Percentiles rank a stretch among this genome's conserved stretches.
Conservation (phyloP, 2,797 vertebrate genomes). For the Acropternis orthonyx region DNA sequence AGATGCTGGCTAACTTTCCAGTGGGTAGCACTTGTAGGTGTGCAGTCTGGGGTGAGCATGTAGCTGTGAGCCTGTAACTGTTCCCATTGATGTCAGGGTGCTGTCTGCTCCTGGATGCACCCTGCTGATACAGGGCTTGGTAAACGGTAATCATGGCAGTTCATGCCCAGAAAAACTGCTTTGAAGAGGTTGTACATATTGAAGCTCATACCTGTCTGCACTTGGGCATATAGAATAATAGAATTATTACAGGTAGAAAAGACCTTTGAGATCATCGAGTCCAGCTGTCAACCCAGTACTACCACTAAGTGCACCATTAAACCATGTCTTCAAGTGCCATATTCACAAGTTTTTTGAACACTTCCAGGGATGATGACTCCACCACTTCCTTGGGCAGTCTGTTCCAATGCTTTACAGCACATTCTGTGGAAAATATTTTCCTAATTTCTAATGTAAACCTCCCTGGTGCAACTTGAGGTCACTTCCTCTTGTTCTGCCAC, state of each 20-base stretch:
- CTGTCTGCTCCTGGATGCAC: neutral
- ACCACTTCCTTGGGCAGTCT: neutral
- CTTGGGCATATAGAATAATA: neutral
- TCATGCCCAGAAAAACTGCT: neutral
- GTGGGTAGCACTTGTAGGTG: neutral
- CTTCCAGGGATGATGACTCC: neutral
- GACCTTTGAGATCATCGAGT: neutral
- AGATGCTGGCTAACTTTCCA: neutral
- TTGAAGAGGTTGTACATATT: neutral
- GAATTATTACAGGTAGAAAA: neutral
- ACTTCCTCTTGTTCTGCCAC: neutral
- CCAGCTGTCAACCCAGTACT: neutral
- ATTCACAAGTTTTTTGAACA: neutral
- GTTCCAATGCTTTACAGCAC: neutral
- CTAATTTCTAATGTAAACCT: neutral
- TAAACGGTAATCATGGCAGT: neutral
- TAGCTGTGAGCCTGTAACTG: neutral
- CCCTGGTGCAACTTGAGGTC: neutral
- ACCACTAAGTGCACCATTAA: neutral
- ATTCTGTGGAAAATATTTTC: neutral
- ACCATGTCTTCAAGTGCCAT: neutral
- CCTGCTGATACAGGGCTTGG: neutral
- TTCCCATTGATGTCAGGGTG: neutral
- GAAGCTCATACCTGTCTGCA: neutral
- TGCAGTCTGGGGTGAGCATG: neutral